Percentiles rank a stretch among this genome's conserved stretches.
Conservation (phyloP, 2,888 invertebrate genomes). For the Hylaea fasciaria region DNA sequence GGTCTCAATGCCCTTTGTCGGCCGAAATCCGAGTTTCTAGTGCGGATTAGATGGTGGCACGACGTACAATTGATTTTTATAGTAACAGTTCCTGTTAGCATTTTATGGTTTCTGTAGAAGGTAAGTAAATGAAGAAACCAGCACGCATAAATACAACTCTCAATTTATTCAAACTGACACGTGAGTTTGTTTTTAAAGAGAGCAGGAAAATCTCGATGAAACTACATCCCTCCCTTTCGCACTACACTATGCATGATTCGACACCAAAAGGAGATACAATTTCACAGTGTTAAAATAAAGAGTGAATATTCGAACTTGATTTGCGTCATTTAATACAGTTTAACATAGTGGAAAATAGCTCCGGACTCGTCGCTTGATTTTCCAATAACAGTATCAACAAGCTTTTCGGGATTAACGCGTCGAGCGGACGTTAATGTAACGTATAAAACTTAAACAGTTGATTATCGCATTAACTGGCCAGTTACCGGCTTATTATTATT, state of each 20-base stretch:
- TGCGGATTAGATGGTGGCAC: constrained; percentile 9
- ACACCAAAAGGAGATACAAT: no score
- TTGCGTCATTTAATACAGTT: constrained; percentile 2
- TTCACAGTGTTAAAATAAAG: no score
- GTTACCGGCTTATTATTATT: constrained; percentile 5
- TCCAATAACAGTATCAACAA: constrained; percentile 28
- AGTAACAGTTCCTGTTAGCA: not conserved
- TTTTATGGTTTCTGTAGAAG: not conserved
- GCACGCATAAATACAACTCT: no score
- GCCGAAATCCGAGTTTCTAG: constrained; percentile 3
- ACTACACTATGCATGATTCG: no score
- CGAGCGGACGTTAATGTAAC: constrained; percentile 21
- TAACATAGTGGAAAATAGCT: constrained; percentile 16
- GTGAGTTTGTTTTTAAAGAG: no score
- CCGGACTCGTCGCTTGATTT: constrained; percentile 18
- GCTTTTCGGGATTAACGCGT: constrained; percentile 23
- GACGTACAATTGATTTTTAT: constrained; percentile 14
- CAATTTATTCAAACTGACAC: no score
- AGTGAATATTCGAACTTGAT: no score
- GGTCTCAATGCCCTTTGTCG: constrained; percentile 10
- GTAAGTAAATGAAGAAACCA: no score
- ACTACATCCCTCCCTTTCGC: no score
- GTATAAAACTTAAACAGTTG: constrained; percentile 26
- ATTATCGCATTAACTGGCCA: constrained; percentile 15
- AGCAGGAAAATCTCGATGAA: no score